Evolutionary conservation across 2,797 vertebrate species (phyloP), one percentile per base, ranked within the genome.

Genomic region (Notamacropus eugenii): DNA sequence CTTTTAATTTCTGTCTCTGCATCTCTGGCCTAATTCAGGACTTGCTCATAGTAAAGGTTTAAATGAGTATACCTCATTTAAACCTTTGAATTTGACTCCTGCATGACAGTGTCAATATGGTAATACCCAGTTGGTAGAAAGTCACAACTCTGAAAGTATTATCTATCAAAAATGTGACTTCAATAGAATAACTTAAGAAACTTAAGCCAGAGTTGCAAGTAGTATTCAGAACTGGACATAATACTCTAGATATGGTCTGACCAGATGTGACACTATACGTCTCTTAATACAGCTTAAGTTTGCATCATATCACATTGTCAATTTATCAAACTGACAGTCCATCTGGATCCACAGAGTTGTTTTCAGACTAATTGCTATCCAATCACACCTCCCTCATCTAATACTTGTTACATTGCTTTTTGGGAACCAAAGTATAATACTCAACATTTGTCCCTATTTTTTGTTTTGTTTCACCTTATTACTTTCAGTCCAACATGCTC

Each of bases 181-280:
- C 54, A 95, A 93, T 62, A 94, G 94, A 92, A 90, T 95, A 74
- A 92, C 59, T 91, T 93, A 91, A 94, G 91, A 91, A 46, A 91
- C 91, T 11, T 29, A 67, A n/a, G 59, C 31, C 59, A 67, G 13
- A 67, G 59, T 34, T 67, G 28, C 31, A 67, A n/a, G 59, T 46
- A 46, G 22, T 82, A 82, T 31, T 40, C 22, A 82, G 22, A 82
- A 82, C 67, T 82, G 22, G 19, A 62, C 19, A 74, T 0, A 74
- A 74, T 9, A 74, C 67, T 24, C 67, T n/a, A 74, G 19, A 82
- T 46, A n/a, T 24, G 31, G n/a, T 82, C 19, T 46, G n/a, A 82
- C n/a, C n/a, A 82, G 67, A 82, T 74, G 8, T 46, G 19, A 82
- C n/a, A 82, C 67, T 82, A 11, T 46, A 24, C 8, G 4, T 82